Evolutionary conservation across 2,113 vertebrate species (phyloP), one percentile per base, ranked within the genome.

Genomic region (Rallus limicola): DNA sequence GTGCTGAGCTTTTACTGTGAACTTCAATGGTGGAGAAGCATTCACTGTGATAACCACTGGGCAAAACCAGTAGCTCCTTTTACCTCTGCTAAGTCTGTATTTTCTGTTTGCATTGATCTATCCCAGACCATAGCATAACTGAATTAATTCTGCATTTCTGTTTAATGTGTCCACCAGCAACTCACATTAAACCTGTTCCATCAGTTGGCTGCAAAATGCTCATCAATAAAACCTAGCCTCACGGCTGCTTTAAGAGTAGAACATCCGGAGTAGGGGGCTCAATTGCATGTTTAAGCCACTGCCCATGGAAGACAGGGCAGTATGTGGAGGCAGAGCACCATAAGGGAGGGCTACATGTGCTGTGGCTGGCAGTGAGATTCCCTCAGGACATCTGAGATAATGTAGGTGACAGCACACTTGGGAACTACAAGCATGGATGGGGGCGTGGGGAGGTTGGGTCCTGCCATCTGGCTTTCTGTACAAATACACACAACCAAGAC

Each of bases 341-440:
- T 17, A 25, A 48, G 33, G 64, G 23, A 78, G 13, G 52, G 59
- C 36, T 44, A 40, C 1, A 0, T 9, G n/a, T 1, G 1, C n/a
- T 40, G 46, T 31, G 48, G 38, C 38, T 38, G 40, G 7, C 1
- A 11, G 10, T 7, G 29, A 44, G 33, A 53, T 65, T 44, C 25
- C 40, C 59, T 8, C 4, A 5, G 82, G 56, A 85, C 7, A 1
- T 88, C 33, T 60, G 78, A 42, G 42, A 24, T 21, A 63, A 24
- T 0, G 0, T 1, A 23, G 44, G 25, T 46, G 78, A 18, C 46
- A 16, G 75, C 0, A 0, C 25, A 90, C 85, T 64, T 75, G 79
- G 71, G 53, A 90, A 13, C 14, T 16, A 28, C 46, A 48, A 55
- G 36, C 25, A 9, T 5, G 28, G 52, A 5, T 21, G 13, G 63